Evolutionary conservation across 1,140 invertebrate species (phyloP).

Genomic region (Danaus melanippus): DNA sequence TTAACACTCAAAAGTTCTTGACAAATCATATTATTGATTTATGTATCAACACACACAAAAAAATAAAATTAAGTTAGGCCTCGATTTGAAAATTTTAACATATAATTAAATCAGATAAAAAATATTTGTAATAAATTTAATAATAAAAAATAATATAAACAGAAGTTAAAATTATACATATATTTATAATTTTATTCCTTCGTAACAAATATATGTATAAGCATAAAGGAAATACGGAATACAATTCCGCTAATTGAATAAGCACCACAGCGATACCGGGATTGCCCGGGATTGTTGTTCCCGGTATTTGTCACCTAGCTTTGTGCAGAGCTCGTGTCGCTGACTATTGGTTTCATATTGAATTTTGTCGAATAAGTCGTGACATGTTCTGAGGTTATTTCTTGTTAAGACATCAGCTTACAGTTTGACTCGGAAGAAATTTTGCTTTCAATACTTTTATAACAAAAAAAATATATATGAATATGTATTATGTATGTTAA

Average conservation of each 20-base stretch:
- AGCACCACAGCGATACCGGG: slow-evolving; percentile 9
- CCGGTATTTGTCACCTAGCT: slow-evolving; percentile 23
- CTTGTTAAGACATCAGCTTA: slow-evolving; percentile 3
- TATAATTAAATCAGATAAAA: too few species aligned
- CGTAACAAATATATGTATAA: too few species aligned
- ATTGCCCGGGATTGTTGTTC: slow-evolving; percentile 10
- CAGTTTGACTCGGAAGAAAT: slow-evolving; percentile 1
- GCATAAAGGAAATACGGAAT: too few species aligned
- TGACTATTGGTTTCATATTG: slow-evolving; percentile 22
- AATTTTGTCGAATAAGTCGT: slow-evolving; percentile 11
- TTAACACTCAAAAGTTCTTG: too few species aligned
- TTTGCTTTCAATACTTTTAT: background rate
- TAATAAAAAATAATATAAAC: too few species aligned
- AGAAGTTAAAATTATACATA: too few species aligned
- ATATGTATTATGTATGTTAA: background rate
- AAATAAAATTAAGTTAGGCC: too few species aligned
- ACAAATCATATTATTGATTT: too few species aligned
- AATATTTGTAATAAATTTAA: too few species aligned
- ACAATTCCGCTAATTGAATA: slow-evolving; percentile 17
- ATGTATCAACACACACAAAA: too few species aligned
- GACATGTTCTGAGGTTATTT: slow-evolving; percentile 5
- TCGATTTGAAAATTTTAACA: too few species aligned
- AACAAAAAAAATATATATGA: background rate
- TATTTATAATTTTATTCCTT: too few species aligned
- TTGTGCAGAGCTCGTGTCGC: slow-evolving; percentile 15